phyloP scores from a whole-genome alignment of 1,140 invertebrate species.

The Polyergus mexicanus region DNA sequence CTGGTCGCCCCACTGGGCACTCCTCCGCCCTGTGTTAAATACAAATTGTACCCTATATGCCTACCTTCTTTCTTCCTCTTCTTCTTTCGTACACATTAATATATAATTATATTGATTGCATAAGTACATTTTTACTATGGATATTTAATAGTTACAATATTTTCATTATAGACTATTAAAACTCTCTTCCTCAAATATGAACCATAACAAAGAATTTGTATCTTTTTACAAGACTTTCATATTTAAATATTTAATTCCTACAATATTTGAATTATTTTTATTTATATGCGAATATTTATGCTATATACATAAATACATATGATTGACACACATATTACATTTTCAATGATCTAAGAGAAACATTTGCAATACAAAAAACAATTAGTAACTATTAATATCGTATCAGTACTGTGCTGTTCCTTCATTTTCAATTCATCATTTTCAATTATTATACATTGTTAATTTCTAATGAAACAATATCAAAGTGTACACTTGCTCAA shows the following conservation, averaged over 20 bases:
- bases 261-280: background rate
- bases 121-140: background rate
- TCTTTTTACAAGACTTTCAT: background rate
- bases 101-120: background rate
- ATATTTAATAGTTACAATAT: background rate
- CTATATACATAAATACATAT: background rate
- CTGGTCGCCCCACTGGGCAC: constrained; percentile 82
- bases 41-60: constrained; percentile 80
- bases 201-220: constrained; percentile 5
- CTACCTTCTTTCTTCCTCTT: constrained; percentile 22
- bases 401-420: background rate
- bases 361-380: constrained; percentile 12
- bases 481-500: constrained; percentile 72
- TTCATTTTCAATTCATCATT: constrained; percentile 7
- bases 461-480: constrained; percentile 68
- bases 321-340: background rate
- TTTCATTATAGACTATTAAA: background rate
- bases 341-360: background rate
- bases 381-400: constrained; percentile 23
- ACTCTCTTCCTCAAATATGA: background rate
- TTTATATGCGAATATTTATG: background rate
- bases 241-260: background rate
- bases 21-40: constrained; percentile 83
- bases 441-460: constrained; percentile 63
- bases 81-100: background rate